Conservation (phyloP, 92 coral and sea anemone genomes). For the Scolanthus callimorphus region DNA sequence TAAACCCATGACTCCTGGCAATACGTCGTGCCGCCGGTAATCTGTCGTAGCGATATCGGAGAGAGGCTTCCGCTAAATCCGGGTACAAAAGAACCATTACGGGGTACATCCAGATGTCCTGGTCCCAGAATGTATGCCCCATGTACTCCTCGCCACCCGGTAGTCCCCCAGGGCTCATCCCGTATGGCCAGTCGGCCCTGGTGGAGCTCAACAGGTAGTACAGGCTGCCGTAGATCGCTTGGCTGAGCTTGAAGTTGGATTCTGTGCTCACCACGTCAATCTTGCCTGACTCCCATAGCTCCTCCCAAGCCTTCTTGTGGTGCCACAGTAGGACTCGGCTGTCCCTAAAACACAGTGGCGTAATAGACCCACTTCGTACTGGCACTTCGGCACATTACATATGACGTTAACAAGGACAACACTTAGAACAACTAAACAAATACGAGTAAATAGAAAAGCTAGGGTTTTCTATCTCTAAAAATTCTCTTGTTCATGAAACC, state of each 20-base stretch:
- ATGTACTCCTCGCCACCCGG: slow-evolving; percentile 87
- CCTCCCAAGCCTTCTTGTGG: slow-evolving; percentile 80
- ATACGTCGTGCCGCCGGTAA: slow-evolving; percentile 83
- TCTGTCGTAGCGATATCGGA: slow-evolving; percentile 71
- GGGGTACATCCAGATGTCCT: slow-evolving; percentile 92
- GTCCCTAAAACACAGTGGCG: too few relatives aligned
- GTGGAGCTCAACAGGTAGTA: slow-evolving; percentile 82
- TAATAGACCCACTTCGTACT: too few relatives aligned
- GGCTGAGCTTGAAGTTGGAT: slow-evolving; percentile 59
- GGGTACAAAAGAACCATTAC: slow-evolving; percentile 71
- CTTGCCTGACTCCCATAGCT: slow-evolving; percentile 68
- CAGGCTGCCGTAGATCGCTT: slow-evolving; percentile 75
- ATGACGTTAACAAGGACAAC: too few relatives aligned
- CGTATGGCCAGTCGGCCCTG: slow-evolving; percentile 82
- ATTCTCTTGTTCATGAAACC: too few relatives aligned
- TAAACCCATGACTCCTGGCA: slow-evolving; percentile 56
- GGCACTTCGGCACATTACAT: too few relatives aligned
- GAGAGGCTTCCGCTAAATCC: slow-evolving; percentile 68
- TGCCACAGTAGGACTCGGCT: slow-evolving; percentile 49
- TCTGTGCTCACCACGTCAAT: slow-evolving; percentile 45
- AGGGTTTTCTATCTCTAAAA: too few relatives aligned
- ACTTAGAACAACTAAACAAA: too few relatives aligned
- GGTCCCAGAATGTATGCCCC: slow-evolving; percentile 94
- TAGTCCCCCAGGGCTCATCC: slow-evolving; percentile 84
- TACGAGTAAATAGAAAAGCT: too few relatives aligned